Conservation (phyloP, 1,140 invertebrate species). For the Mya arenaria region DNA sequence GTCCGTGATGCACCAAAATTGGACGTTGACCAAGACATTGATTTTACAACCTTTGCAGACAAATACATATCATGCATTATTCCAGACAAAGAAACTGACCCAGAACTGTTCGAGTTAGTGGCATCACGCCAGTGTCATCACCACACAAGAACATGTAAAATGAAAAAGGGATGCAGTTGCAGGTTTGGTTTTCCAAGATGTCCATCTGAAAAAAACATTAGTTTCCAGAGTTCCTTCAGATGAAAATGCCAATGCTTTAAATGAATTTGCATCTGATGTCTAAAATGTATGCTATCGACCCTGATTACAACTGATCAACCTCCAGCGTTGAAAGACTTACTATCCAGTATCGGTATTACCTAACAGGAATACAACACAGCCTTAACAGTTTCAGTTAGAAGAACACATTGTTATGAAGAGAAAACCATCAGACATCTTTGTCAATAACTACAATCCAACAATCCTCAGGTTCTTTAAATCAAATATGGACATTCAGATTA, state of each 20-base stretch:
- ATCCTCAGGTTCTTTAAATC: constrained; percentile 6
- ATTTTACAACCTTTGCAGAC: constrained; percentile 34
- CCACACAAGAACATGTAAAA: constrained; percentile 49
- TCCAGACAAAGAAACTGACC: constrained; percentile 16
- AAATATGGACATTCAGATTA: constrained; percentile 52
- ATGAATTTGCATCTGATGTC: constrained; percentile 7
- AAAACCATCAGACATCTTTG: not conserved
- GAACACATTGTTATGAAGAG: constrained; percentile 7
- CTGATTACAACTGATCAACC: not conserved
- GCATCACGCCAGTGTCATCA: too few species aligned
- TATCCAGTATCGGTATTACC: not conserved
- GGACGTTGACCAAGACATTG: constrained; percentile 33
- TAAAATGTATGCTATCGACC: not conserved
- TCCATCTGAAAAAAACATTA: constrained; percentile 6
- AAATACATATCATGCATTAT: constrained; percentile 22
- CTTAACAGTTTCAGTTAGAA: not conserved
- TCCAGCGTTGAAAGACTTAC: constrained; percentile 10
- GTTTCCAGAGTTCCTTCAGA: not conserved
- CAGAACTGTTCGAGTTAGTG: not conserved
- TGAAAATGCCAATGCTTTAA: constrained; percentile 12
- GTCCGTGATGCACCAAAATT: constrained; percentile 31
- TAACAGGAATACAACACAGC: constrained; percentile 11
- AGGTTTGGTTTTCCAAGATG: constrained; percentile 33
- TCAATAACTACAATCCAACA: constrained; percentile 6
- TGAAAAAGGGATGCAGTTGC: constrained; percentile 5